phyloP scores from a whole-genome alignment of 1,140 invertebrate genomes.

The Nasonia vitripennis region DNA sequence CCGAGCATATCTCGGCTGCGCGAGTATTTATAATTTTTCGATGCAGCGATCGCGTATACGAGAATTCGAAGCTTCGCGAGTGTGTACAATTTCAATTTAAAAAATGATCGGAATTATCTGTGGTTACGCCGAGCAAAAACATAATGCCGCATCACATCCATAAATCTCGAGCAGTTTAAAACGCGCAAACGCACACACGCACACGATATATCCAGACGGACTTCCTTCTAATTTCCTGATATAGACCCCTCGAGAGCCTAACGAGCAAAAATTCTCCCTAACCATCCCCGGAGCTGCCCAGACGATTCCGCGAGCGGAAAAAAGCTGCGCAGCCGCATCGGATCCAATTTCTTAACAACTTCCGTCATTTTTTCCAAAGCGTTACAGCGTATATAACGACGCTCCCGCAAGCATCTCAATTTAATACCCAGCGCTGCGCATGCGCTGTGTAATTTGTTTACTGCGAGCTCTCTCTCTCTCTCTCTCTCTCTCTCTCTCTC shows the following conservation, averaged over 20 bases:
- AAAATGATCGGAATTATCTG: not conserved
- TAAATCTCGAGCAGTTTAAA: too few relatives aligned
- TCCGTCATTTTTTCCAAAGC: slow-evolving; percentile 24
- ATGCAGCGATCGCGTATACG: not conserved
- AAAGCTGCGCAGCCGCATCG: not conserved
- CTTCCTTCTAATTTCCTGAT: too few relatives aligned
- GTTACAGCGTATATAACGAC: slow-evolving; percentile 22
- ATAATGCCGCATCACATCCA: too few relatives aligned
- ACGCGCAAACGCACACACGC: too few relatives aligned
- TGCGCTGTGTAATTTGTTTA: slow-evolving; percentile 47
- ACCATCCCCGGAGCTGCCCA: not conserved
- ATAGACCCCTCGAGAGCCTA: not conserved
- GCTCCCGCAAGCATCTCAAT: slow-evolving; percentile 48
- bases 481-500: too few relatives aligned
- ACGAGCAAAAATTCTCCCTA: not conserved
- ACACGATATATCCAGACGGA: too few relatives aligned
- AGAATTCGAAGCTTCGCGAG: not conserved
- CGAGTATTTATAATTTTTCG: slow-evolving; percentile 15
- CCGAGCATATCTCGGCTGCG: slow-evolving; percentile 53
- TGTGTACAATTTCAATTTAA: too few relatives aligned
- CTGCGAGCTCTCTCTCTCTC: not conserved
- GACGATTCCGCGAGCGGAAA: not conserved
- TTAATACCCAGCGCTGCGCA: slow-evolving; percentile 5
- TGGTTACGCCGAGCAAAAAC: not conserved
- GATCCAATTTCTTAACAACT: slow-evolving; percentile 40